Conservation (phyloP, 2,113 vertebrate genomes). For the Cochlearius cochlearius region DNA sequence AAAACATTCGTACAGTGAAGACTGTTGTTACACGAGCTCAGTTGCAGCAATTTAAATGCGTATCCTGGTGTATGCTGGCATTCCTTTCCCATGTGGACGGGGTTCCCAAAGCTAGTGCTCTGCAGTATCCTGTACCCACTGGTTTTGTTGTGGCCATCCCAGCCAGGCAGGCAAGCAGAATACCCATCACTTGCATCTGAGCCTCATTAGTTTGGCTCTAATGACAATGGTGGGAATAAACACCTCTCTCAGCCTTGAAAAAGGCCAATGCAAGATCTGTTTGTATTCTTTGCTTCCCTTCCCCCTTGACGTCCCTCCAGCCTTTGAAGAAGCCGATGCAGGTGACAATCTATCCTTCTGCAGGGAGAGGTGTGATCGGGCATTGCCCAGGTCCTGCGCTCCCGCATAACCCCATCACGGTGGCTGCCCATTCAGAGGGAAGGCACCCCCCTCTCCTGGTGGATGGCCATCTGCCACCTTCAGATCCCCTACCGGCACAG, state of each 20-base stretch:
- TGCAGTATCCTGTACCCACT: not conserved
- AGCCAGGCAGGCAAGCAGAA: not conserved
- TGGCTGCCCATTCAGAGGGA: not conserved
- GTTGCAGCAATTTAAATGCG: not conserved
- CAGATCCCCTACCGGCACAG: rapidly evolving
- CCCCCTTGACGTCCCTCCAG: not conserved
- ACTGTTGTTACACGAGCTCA: not conserved
- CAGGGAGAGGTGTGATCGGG: not conserved
- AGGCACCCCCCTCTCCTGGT: slow-evolving; percentile 36
- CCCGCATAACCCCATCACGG: rapidly evolving
- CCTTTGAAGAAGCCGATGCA: not conserved
- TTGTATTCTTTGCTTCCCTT: not conserved
- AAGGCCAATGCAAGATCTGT: not conserved
- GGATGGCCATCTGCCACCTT: not conserved
- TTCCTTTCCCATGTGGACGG: not conserved
- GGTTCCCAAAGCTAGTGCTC: not conserved
- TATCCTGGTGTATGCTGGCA: not conserved
- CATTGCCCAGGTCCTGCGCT: not conserved
- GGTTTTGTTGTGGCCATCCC: not conserved
- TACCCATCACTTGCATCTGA: not conserved
- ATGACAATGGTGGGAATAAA: not conserved
- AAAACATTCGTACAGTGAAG: not conserved
- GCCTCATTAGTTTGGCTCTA: not conserved
- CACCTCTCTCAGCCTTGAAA: not conserved
- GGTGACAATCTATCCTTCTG: not conserved